Base-by-base conservation (phyloP, 2,888 invertebrate genomes). In the Lordiphosa andalusiaca region DNA sequence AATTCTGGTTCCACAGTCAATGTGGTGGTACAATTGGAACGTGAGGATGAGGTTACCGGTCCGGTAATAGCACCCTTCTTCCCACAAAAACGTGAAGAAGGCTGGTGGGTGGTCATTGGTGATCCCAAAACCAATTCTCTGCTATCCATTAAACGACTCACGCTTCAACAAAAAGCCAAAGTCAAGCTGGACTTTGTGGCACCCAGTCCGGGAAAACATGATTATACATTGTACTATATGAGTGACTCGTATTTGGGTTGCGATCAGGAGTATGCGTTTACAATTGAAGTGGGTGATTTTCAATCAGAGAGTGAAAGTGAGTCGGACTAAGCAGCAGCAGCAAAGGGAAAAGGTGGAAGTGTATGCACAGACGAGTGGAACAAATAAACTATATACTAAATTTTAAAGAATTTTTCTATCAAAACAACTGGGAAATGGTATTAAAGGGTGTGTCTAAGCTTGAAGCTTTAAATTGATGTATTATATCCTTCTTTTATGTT, bases 81-180 rank as follows among this genome's bases (percentile, higher is more conserved):
- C 92, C 99, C 99, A 9, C 91, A 96, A 92, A 96, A 96, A 92
- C 93, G 96, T 50, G 96, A 96, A 87, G 96, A 96, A 89, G 96
- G 96, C 49, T 96, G 96, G 96, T 99, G 99, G 99, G 96, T 99
- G 37, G 98, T 99, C 7, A 96, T 99, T 72, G 99, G 99, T 0
- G 98, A 99, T 87, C 96, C 98, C 0, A 96, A 96, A 87, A 92
- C 93, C 30, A 99, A 99, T 91, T 96, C 97, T 0, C 91, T 99
- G 41, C 92, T 99, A 6, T 98, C 98, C 7, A 99, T 99, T 89
- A 99, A 99, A 90, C 92, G 99, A 36, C 92, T 99, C 23, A 97
- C 98, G 0, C 91, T 99, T 10, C 98, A 97, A 66, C 96, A 98
- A 86, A 96, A 93, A 82, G 98, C 98, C 0, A 95, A 95, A 86